Conservation (phyloP, 2,797 vertebrate genomes). For the Chrysocyon brachyurus region DNA sequence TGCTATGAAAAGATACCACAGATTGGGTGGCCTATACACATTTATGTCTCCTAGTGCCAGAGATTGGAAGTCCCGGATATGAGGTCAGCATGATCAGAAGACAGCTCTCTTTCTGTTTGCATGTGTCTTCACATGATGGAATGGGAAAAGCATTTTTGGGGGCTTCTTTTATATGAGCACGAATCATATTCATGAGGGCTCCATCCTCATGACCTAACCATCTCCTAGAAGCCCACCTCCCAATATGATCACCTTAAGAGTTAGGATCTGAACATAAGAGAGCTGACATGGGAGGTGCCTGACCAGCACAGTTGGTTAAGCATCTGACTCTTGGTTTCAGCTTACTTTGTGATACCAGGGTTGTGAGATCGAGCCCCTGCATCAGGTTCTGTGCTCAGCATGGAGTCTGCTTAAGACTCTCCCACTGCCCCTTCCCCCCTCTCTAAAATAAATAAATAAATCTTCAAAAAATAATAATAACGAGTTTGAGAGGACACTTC, state of each 20-base stretch:
- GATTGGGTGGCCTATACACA: not conserved
- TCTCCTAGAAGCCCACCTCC: not conserved
- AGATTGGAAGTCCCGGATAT: not conserved
- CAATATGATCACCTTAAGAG: not conserved
- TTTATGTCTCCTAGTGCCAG: not conserved
- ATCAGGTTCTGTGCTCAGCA: not conserved
- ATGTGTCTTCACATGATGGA: not conserved
- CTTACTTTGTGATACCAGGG: not conserved
- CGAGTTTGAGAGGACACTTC: not conserved
- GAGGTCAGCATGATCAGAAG: not conserved
- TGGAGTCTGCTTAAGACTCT: not conserved
- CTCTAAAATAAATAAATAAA: not conserved
- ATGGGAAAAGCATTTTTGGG: not conserved
- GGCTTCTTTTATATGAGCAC: not conserved
- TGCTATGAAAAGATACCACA: not conserved
- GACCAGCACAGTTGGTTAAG: not conserved
- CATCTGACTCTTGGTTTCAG: not conserved
- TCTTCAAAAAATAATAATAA: not conserved
- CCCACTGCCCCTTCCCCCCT: not conserved
- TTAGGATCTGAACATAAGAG: not conserved
- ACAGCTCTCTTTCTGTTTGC: not conserved
- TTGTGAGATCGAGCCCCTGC: not conserved
- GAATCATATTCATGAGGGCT: not conserved
- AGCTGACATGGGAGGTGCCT: not conserved
- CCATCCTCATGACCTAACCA: not conserved